Percentiles rank a stretch among this genome's conserved stretches.
phyloP scores from a whole-genome alignment of 2,113 vertebrate species.

The Entomyzon cyanotis region DNA sequence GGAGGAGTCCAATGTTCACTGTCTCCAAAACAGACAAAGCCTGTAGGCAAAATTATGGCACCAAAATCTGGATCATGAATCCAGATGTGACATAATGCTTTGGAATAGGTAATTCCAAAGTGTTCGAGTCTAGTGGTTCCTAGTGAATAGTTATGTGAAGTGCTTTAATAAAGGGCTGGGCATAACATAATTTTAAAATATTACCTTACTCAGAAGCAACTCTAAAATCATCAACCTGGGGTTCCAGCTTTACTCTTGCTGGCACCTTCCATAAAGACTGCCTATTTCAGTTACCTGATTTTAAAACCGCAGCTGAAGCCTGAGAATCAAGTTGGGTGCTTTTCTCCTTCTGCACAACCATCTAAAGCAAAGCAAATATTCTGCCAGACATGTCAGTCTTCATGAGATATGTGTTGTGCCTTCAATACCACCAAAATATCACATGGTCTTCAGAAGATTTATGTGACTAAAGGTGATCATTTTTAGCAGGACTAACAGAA shows the following conservation, averaged over 20 bases:
- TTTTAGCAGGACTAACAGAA: background rate
- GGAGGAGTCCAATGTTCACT: background rate
- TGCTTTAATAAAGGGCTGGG: background rate
- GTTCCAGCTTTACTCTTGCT: background rate
- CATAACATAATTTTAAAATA: background rate
- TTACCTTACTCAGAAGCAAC: background rate
- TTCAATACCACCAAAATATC: background rate
- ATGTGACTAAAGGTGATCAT: background rate
- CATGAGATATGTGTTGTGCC: background rate
- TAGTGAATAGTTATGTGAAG: background rate
- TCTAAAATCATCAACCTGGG: background rate
- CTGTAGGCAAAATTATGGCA: background rate
- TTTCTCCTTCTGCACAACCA: background rate
- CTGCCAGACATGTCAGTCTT: background rate
- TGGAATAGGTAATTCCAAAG: background rate
- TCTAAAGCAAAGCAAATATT: background rate
- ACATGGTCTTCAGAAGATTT: background rate
- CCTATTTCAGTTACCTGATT: background rate
- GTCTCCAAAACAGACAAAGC: background rate
- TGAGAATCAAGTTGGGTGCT: background rate
- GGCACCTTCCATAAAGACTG: background rate
- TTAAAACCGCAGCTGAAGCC: background rate
- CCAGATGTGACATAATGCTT: background rate
- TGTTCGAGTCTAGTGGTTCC: accelerated
- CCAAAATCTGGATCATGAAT: background rate